A percentile compares a stretch with the other conserved stretches of the same genome.
Evolutionary conservation across 2,113 vertebrate genomes (phyloP).

Genomic region (Panthera tigris): DNA sequence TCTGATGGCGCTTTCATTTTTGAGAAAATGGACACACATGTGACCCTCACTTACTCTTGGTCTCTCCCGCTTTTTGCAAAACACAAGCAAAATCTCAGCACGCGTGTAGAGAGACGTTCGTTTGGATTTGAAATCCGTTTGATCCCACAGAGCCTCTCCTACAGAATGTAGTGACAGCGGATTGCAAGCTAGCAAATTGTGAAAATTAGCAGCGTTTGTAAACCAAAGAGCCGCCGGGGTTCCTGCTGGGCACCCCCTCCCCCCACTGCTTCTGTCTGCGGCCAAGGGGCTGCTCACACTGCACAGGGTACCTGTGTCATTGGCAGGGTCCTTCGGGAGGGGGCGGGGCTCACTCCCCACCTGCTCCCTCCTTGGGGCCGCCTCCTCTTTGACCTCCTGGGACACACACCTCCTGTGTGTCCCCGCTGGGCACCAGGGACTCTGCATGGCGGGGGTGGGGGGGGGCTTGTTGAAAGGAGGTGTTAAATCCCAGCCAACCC

Average conservation of each 20-base stretch:
- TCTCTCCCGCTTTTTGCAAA: background rate
- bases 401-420: too few species aligned
- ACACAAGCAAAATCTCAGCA: background rate
- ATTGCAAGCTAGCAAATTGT: background rate
- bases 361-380: accelerated
- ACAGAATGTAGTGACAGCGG: background rate
- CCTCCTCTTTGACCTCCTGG: background rate
- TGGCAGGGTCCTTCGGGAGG: accelerated
- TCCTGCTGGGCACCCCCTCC: background rate
- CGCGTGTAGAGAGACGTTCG: background rate
- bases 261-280: background rate
- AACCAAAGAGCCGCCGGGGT: background rate
- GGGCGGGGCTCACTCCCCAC: background rate
- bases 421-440: background rate
- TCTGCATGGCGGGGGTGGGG: accelerated
- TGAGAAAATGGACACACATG: background rate
- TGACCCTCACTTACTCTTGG: background rate
- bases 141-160: background rate
- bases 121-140: background rate
- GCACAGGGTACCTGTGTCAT: too few species aligned
- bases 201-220: background rate
- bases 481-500: background rate
- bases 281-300: background rate
- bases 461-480: background rate
- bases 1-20: background rate